These are phyloP conservation scores for Ochotona curzoniae DNA, from an alignment of 2,113 vertebrate species.

Conservation along the genomic window DNA sequence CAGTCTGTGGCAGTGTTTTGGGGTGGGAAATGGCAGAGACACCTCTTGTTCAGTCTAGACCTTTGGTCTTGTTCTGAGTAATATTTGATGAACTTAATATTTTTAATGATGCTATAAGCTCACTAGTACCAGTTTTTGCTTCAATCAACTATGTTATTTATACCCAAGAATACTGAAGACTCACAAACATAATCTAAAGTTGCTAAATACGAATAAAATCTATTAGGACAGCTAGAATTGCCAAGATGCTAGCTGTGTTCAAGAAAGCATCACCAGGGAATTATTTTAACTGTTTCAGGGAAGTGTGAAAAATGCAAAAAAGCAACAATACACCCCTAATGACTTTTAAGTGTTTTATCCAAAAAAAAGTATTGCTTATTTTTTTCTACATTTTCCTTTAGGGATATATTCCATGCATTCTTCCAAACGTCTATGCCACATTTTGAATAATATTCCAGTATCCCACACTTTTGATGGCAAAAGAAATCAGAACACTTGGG, in stretches of 20 bases:
- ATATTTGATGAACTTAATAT: not conserved
- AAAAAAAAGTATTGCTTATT: not conserved
- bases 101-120: not conserved
- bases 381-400: constrained; percentile 9
- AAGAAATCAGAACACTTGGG: constrained; percentile 49
- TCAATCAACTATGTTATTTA: not conserved
- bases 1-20: not conserved
- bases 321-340: not conserved
- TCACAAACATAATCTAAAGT: not conserved
- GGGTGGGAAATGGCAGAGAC: not conserved
- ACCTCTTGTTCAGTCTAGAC: not conserved
- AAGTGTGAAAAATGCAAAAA: constrained; percentile 14
- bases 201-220: not conserved
- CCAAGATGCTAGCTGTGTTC: not conserved
- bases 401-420: not conserved
- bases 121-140: not conserved
- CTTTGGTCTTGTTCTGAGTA: not conserved
- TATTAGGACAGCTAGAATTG: not conserved
- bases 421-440: not conserved
- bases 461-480: not conserved
- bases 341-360: not conserved
- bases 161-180: not conserved
- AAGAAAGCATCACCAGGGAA: not conserved
- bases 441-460: not conserved
- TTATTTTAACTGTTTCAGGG: not conserved